Evolutionary conservation across 2,888 invertebrate genomes (phyloP).

Genomic region (Trichogramma evanescens): DNA sequence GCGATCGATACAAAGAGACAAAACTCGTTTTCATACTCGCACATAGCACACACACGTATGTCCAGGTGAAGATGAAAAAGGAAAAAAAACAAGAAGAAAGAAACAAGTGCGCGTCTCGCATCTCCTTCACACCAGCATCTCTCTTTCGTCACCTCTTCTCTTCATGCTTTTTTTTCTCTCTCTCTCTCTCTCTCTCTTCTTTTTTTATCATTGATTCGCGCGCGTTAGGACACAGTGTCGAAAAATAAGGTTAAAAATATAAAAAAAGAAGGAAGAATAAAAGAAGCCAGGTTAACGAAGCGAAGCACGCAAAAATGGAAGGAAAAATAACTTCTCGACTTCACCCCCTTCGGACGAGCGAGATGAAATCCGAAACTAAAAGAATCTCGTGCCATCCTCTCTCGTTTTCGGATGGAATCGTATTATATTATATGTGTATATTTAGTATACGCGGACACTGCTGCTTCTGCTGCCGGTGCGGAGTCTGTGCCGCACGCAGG

Average conservation of each 20-base stretch:
- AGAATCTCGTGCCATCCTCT: conserved; percentile 9
- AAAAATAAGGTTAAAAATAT: no score
- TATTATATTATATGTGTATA: no score
- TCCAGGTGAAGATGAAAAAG: background rate
- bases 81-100: background rate
- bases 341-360: background rate
- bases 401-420: background rate
- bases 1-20: no score
- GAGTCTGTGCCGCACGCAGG: conserved; percentile 1
- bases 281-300: background rate
- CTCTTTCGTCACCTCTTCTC: conserved; percentile 13
- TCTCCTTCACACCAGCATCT: conserved; percentile 6
- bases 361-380: conserved; percentile 21
- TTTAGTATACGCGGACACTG: no score
- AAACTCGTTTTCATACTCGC: no score
- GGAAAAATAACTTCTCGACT: background rate
- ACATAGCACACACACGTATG: no score
- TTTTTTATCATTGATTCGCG: background rate
- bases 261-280: background rate
- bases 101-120: conserved; percentile 1
- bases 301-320: background rate
- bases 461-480: no score
- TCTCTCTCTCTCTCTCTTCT: background rate
- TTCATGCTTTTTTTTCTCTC: background rate
- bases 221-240: background rate